These are phyloP conservation scores for Eulemur coronatus DNA, from an alignment of 2,797 vertebrate species.

Conservation along the genomic window DNA sequence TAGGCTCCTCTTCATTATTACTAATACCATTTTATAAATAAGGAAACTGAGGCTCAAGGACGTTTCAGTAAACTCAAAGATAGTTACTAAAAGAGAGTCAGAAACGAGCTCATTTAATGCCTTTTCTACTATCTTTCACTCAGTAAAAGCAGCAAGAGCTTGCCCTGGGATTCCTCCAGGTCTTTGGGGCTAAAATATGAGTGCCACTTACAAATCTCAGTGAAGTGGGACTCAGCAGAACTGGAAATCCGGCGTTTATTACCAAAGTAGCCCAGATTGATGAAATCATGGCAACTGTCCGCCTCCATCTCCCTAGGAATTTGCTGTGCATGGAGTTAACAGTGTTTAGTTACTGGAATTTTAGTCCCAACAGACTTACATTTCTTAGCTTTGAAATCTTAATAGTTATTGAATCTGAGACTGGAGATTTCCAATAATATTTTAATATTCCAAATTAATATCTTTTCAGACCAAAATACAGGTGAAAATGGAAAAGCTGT, in stretches of 20 bases:
- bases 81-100: neutral
- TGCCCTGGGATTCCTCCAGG: neutral
- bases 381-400: neutral
- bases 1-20: neutral
- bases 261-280: neutral
- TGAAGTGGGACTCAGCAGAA: neutral
- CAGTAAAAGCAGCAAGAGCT: neutral
- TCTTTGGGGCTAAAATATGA: neutral
- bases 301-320: neutral
- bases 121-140: neutral
- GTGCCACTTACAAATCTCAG: neutral
- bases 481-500: constrained; percentile 93
- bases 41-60: neutral
- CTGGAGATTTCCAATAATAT: neutral
- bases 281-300: neutral
- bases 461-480: constrained; percentile 88
- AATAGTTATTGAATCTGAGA: neutral
- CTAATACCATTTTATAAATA: neutral
- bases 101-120: neutral
- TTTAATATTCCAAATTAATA: neutral
- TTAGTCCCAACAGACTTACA: neutral
- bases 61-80: neutral
- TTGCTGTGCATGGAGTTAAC: neutral
- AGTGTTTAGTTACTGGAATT: neutral
- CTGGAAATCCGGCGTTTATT: neutral